Evolutionary conservation across 2,888 invertebrate genomes (phyloP).

Genomic region (Drosophila emarginata): DNA sequence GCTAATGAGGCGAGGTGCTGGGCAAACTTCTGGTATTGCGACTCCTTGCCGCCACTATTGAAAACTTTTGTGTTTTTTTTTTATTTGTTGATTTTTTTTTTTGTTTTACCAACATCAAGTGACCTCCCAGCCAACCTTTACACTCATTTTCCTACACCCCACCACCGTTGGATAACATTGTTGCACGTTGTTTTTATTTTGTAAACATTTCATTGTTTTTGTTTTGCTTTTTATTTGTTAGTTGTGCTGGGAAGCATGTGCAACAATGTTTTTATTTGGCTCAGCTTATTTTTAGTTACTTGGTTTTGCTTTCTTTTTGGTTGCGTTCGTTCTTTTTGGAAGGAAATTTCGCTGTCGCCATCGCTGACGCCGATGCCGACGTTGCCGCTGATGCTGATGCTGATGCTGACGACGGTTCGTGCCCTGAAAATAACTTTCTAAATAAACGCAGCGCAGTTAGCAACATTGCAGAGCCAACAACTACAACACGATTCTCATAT

Average conservation of each 20-base stretch:
- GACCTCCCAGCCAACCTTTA: no score
- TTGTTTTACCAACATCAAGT: slow-evolving; percentile 10
- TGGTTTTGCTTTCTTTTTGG: slow-evolving; percentile 34
- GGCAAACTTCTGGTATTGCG: neutral
- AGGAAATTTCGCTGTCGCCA: neutral
- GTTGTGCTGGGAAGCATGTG: slow-evolving; percentile 55
- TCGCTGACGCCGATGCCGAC: slow-evolving; percentile 20
- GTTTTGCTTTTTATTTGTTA: slow-evolving; percentile 11
- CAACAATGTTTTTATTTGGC: slow-evolving; percentile 73
- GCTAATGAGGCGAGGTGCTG: slow-evolving; percentile 42
- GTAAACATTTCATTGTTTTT: slow-evolving; percentile 1
- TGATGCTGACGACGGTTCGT: slow-evolving; percentile 32
- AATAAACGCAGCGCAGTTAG: slow-evolving; percentile 70
- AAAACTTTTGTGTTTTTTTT: neutral
- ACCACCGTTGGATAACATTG: slow-evolving; percentile 36
- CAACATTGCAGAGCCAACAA: slow-evolving; percentile 47
- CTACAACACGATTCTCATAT: slow-evolving; percentile 9
- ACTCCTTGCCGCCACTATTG: neutral
- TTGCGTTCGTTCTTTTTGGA: neutral
- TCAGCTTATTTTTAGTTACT: slow-evolving; percentile 71
- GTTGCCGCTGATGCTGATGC: slow-evolving; percentile 34
- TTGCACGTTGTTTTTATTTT: slow-evolving; percentile 33
- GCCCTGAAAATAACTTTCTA: slow-evolving; percentile 71
- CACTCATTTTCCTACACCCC: neutral
- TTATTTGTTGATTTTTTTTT: no score